Evolutionary conservation across 1,140 invertebrate genomes (phyloP), one percentile per base, ranked within the genome.

Genomic region (Euura lappo): DNA sequence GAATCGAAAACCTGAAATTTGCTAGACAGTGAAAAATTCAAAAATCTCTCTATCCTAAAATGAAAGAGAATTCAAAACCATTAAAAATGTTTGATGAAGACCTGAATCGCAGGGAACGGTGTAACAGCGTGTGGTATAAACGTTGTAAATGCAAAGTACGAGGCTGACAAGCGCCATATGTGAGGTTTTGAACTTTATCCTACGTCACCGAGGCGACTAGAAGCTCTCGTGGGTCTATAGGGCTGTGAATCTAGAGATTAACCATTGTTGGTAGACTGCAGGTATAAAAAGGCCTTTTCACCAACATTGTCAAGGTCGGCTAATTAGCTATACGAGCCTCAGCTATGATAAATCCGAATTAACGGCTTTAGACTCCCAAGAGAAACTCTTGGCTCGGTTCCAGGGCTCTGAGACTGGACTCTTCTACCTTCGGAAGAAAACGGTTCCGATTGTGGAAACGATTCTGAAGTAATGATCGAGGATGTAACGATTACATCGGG

Each of bases 321-420:
- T 60, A 60, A 60, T 60, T 60, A 60, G 51, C 51, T 28, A 28
- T 28, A 28, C 13, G 13, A 60, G 10, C 51, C 51, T 60, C 13
- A 60, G 51, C 4, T 60, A n/a, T 60, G 10, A 60, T 60, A 60
- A 60, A n/a, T n/a, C 51, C 51, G 51, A 60, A 60, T 60, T 60
- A 60, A 6, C 3, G 3, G 51, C 28, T 28, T 28, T 28, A 28
- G 28, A 28, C 28, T 28, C 1, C 28, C 28, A 28, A 28, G 28
- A 28, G 28, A 28, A 28, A 28, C 28, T 28, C 28, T 28, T 28
- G 28, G 28, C 28, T 28, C 28, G 28, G 28, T 28, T 28, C 28
- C 28, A 28, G 28, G 28, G 28, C 28, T 28, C 1, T 28, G 28
- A 28, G 28, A 28, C 28, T 28, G 28, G 28, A 28, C 28, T 28